A percentile compares a stretch with the other conserved stretches of the same genome.
These are phyloP conservation scores for Heterodera filipjevi DNA, from an alignment of 2,888 invertebrate genomes.

Conservation along the genomic window DNA sequence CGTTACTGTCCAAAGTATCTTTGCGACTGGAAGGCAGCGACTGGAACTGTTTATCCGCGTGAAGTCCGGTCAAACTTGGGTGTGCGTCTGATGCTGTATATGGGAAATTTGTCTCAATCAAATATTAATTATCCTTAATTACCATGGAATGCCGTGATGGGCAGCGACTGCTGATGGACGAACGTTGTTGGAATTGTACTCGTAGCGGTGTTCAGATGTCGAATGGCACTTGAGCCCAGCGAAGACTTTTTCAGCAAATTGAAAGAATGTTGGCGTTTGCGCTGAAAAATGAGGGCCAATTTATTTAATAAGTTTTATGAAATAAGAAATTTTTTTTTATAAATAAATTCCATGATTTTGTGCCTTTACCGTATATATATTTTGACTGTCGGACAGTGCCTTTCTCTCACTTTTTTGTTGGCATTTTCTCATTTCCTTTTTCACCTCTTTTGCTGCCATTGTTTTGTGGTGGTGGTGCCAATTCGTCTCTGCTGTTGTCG, in stretches of 20 bases:
- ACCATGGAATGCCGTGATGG: background rate
- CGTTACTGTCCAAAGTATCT: conserved; percentile 8
- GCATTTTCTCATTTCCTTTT: background rate
- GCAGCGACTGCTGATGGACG: background rate
- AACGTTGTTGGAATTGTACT: background rate
- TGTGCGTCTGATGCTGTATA: background rate
- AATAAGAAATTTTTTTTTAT: background rate
- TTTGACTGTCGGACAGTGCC: no score
- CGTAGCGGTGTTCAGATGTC: background rate
- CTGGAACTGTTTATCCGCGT: background rate
- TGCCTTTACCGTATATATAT: background rate
- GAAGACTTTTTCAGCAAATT: conserved; percentile 21
- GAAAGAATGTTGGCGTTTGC: conserved; percentile 17
- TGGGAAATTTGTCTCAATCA: background rate
- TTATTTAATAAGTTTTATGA: background rate
- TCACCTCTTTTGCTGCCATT: background rate
- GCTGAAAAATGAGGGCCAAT: background rate
- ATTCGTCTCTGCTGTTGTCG: background rate
- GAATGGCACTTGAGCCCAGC: background rate
- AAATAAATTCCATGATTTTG: background rate
- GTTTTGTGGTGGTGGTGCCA: background rate
- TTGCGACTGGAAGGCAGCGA: conserved; percentile 33
- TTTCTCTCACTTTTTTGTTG: no score
- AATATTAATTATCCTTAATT: background rate
- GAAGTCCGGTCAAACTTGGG: background rate